Conservation (phyloP, 2,888 invertebrate genomes). For the Geophilus truncorum region DNA sequence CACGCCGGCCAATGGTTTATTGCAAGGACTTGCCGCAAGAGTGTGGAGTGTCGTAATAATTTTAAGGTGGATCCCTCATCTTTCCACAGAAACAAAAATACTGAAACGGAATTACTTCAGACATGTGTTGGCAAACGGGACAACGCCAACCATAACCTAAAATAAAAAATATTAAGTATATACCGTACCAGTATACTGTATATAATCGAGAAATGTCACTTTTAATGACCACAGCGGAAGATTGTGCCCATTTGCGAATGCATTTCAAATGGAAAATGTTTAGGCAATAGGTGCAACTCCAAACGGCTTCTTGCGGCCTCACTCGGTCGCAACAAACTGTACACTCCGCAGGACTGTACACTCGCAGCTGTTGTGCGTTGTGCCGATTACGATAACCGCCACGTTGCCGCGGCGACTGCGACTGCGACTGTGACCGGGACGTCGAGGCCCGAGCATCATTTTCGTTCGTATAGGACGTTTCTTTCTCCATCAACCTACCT, state of each 20-base stretch:
- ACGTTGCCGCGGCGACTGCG: not conserved
- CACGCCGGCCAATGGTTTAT: constrained; percentile 54
- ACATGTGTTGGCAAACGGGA: constrained; percentile 87
- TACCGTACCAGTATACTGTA: not conserved
- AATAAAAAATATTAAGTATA: not conserved
- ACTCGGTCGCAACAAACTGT: constrained; percentile 89
- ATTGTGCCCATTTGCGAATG: constrained; percentile 83
- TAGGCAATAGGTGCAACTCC: constrained; percentile 88
- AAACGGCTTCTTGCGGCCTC: constrained; percentile 70
- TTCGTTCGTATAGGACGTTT: not conserved
- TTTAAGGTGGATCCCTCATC: constrained; percentile 65
- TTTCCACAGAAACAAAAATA: constrained; percentile 91
- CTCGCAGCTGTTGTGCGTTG: constrained; percentile 66
- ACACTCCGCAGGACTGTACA: too few relatives aligned
- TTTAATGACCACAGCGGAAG: constrained; percentile 56
- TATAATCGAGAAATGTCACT: not conserved
- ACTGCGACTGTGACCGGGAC: not conserved
- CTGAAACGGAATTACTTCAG: constrained; percentile 64
- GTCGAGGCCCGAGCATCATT: not conserved
- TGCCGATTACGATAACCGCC: not conserved
- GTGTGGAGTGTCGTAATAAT: constrained; percentile 75
- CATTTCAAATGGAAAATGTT: constrained; percentile 89
- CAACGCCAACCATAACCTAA: constrained; percentile 77
- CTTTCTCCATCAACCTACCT: too few relatives aligned
- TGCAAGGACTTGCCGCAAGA: constrained; percentile 85